A percentile compares a stretch with the other conserved stretches of the same genome.
These are phyloP conservation scores for Ochlodes sylvanus DNA, from an alignment of 2,888 invertebrate genomes.

Conservation along the genomic window DNA sequence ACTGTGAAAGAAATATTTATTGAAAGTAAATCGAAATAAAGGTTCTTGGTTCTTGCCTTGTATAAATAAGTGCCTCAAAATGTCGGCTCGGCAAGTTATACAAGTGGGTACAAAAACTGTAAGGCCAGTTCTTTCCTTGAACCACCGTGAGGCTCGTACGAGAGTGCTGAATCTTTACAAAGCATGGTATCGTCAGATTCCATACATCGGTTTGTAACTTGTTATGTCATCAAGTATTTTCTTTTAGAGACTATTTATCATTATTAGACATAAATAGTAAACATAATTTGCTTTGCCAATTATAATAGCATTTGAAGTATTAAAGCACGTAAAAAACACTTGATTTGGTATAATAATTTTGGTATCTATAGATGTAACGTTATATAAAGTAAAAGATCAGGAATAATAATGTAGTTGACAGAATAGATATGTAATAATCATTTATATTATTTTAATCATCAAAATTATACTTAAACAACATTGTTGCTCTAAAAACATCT, in stretches of 20 bases:
- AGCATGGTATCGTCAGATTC: slow-evolving; percentile 97
- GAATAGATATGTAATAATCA: too few species aligned
- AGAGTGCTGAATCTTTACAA: slow-evolving; percentile 95
- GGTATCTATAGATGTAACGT: too few species aligned
- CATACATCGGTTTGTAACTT: slow-evolving; percentile 90
- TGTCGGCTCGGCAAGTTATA: slow-evolving; percentile 72
- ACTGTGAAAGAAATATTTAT: not conserved
- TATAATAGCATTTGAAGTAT: too few species aligned
- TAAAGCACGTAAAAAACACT: too few species aligned
- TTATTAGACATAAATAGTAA: too few species aligned
- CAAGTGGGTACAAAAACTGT: slow-evolving; percentile 87
- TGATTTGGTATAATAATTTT: too few species aligned
- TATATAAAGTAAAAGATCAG: too few species aligned
- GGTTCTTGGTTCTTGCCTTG: not conserved
- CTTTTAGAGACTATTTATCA: slow-evolving; percentile 4
- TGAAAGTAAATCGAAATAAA: not conserved
- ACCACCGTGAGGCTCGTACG: slow-evolving; percentile 90
- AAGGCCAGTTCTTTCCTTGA: slow-evolving; percentile 93
- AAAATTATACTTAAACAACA: too few species aligned
- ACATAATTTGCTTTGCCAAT: too few species aligned
- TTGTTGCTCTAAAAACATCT: too few species aligned
- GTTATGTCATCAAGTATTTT: slow-evolving; percentile 73
- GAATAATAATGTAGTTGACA: too few species aligned
- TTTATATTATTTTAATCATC: too few species aligned
- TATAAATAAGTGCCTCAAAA: slow-evolving; percentile 45